These are phyloP conservation scores for Hedychridium roseum DNA, from an alignment of 2,888 invertebrate species.

Conservation along the genomic window DNA sequence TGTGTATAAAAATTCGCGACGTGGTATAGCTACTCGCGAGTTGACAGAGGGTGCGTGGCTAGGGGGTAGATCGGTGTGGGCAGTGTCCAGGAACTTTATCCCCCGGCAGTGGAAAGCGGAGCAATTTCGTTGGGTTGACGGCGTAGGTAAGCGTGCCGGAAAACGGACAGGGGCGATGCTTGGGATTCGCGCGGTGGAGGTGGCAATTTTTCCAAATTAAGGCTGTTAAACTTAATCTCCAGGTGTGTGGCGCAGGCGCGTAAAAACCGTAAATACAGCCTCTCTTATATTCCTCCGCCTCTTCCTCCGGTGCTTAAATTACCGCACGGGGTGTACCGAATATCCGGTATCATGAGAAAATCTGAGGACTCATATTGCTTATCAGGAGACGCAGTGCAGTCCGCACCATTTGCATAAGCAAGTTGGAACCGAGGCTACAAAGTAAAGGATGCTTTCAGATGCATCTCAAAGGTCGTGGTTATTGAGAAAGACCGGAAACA, in stretches of 20 bases:
- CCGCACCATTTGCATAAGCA: too few species aligned
- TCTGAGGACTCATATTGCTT: too few species aligned
- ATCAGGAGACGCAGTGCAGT: too few species aligned
- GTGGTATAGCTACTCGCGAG: too few species aligned
- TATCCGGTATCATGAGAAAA: too few species aligned
- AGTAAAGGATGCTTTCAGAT: too few species aligned
- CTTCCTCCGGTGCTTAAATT: constrained; percentile 42
- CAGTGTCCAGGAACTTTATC: constrained; percentile 35
- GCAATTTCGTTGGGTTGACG: constrained; percentile 35
- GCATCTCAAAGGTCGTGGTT: too few species aligned
- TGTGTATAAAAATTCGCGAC: too few species aligned
- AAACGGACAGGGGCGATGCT: background rate
- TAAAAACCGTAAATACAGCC: constrained; percentile 41
- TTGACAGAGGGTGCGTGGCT: too few species aligned
- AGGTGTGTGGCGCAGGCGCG: constrained; percentile 38
- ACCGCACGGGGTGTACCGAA: constrained; percentile 50
- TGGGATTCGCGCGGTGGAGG: constrained; percentile 15
- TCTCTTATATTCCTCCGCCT: constrained; percentile 7
- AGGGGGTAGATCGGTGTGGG: too few species aligned
- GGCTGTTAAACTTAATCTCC: constrained; percentile 57
- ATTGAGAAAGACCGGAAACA: too few species aligned
- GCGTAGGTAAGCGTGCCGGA: background rate
- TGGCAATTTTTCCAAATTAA: constrained; percentile 57
- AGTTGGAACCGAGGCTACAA: too few species aligned
- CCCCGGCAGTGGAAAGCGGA: constrained; percentile 37